A percentile compares a stretch with the other conserved stretches of the same genome.
Evolutionary conservation across 2,113 vertebrate genomes (phyloP).

Genomic region (Copsychus sechellarum): DNA sequence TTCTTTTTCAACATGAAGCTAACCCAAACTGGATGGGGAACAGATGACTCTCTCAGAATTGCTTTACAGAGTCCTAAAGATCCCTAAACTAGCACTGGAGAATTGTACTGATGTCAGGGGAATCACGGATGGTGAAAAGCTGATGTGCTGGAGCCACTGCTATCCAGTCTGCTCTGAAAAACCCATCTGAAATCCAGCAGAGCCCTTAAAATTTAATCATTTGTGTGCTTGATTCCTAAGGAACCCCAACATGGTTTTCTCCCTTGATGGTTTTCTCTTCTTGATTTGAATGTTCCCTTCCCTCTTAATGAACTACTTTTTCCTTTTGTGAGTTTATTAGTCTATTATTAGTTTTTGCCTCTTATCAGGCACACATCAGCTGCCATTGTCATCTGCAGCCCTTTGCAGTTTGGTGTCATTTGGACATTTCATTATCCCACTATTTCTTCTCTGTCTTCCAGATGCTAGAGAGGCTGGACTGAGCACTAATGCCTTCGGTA

Average conservation of each 20-base stretch:
- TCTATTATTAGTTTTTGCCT: background rate
- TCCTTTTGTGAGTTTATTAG: background rate
- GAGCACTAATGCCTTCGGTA: conserved; percentile 5
- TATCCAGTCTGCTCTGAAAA: background rate
- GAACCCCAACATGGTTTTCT: background rate
- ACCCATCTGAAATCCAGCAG: background rate
- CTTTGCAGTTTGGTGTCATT: background rate
- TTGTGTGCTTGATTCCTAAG: background rate
- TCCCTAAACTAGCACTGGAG: background rate
- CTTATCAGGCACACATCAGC: background rate
- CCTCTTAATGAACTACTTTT: background rate
- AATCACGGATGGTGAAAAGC: background rate
- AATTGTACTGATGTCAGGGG: background rate
- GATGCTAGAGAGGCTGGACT: conserved; percentile 36
- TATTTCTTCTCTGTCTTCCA: conserved; percentile 35
- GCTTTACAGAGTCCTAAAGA: background rate
- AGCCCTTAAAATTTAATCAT: background rate
- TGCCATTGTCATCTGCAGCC: conserved; percentile 26
- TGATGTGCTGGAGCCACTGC: background rate
- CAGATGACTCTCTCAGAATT: background rate
- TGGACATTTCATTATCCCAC: background rate
- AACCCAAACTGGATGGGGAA: background rate
- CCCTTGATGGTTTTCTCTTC: background rate
- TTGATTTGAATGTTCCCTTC: background rate
- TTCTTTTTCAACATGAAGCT: background rate